Evolutionary conservation across 2,888 invertebrate species (phyloP).

Genomic region (Ceriagrion tenellum): DNA sequence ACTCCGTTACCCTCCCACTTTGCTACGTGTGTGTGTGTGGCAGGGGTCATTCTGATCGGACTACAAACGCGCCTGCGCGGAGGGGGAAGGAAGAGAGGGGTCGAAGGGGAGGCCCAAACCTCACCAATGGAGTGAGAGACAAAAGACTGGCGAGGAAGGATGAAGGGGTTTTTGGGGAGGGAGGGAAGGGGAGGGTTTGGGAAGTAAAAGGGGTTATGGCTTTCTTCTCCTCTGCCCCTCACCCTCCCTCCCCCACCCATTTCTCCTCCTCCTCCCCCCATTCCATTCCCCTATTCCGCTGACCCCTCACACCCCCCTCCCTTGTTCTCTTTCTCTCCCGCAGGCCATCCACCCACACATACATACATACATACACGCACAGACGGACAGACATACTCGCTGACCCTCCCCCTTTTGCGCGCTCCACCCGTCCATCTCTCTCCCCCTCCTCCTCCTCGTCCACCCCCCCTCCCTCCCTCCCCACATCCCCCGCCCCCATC

Average conservation of each 20-base stretch:
- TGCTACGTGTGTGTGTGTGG: conserved; percentile 19
- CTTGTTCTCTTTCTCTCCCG: background rate
- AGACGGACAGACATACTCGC: background rate
- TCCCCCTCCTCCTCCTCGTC: background rate
- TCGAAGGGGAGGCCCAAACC: background rate
- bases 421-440: background rate
- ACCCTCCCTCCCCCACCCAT: background rate
- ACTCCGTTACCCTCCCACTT: background rate
- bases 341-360: background rate
- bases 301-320: background rate
- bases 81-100: background rate
- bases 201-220: conserved; percentile 65
- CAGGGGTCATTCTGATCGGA: conserved; percentile 66
- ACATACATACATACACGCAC: background rate
- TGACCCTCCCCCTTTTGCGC: background rate
- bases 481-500: background rate
- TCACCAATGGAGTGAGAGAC: conserved; percentile 67
- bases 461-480: background rate
- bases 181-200: background rate
- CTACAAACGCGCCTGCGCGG: conserved; percentile 58
- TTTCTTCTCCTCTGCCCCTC: conserved; percentile 52
- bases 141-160: conserved; percentile 65
- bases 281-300: background rate
- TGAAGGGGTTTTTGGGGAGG: conserved; percentile 44
- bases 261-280: background rate